phyloP scores from a whole-genome alignment of 2,888 invertebrate genomes.

The Ornithoptera priamus region DNA sequence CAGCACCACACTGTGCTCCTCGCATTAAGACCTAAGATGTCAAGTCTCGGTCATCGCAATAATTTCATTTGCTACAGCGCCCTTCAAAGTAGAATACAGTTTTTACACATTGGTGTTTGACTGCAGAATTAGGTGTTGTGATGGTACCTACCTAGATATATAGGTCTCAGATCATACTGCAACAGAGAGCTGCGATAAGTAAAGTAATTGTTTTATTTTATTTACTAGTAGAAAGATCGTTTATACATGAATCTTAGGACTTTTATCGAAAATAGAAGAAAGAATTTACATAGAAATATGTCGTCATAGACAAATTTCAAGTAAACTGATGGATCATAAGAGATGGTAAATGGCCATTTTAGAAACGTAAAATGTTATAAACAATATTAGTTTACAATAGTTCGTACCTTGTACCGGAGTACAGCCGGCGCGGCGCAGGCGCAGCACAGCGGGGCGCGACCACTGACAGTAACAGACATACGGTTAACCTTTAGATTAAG shows the following conservation, averaged over 20 bases:
- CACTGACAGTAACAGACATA: constrained; percentile 73
- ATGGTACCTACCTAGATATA: no score
- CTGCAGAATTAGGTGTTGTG: no score
- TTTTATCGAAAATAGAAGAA: neutral
- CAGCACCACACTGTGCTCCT: no score
- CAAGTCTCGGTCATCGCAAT: no score
- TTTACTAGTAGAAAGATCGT: no score
- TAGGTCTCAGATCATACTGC: no score
- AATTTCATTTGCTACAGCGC: no score
- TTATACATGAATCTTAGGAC: neutral
- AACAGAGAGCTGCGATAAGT: no score
- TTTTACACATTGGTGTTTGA: no score
- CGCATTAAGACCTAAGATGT: no score
- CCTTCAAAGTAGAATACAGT: no score
- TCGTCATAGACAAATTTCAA: neutral
- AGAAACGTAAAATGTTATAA: neutral
- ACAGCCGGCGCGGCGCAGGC: constrained; percentile 40
- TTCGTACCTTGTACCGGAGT: constrained; percentile 33
- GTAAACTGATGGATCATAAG: neutral
- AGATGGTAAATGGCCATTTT: neutral
- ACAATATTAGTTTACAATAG: neutral
- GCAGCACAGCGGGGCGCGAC: constrained; percentile 74
- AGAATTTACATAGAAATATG: neutral
- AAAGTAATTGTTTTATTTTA: no score
- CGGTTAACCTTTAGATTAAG: constrained; percentile 79